phyloP scores from a whole-genome alignment of 2,113 vertebrate species.

The Malurus alboscapulatus region DNA sequence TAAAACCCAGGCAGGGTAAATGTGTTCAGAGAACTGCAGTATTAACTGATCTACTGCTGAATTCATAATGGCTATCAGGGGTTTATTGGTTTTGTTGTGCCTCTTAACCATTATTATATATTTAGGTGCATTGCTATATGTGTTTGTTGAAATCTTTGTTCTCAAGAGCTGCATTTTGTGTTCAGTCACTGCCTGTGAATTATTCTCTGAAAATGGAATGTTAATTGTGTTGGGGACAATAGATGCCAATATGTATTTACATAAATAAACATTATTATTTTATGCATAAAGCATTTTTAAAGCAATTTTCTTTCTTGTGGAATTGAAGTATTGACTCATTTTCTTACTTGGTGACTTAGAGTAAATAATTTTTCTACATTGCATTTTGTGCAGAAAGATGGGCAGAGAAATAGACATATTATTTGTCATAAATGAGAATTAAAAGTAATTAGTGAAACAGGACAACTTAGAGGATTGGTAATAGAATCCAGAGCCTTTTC shows the following conservation, averaged over 20 bases:
- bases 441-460: conserved; percentile 27
- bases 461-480: background rate
- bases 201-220: background rate
- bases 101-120: background rate
- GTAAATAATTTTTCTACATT: background rate
- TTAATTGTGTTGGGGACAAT: background rate
- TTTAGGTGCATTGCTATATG: background rate
- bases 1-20: background rate
- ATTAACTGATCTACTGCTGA: background rate
- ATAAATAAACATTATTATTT: background rate
- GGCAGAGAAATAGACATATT: background rate
- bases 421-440: background rate
- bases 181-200: background rate
- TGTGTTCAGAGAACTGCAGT: background rate
- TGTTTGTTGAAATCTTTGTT: background rate
- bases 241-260: background rate
- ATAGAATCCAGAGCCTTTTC: conserved; percentile 43
- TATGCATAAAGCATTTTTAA: background rate
- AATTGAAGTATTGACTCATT: background rate
- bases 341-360: background rate
- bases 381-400: background rate
- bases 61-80: background rate
- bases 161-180: background rate
- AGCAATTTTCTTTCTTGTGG: background rate
- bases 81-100: background rate